Conservation (phyloP, 1,140 invertebrate species). For the Pemphigus obesinymphae region DNA sequence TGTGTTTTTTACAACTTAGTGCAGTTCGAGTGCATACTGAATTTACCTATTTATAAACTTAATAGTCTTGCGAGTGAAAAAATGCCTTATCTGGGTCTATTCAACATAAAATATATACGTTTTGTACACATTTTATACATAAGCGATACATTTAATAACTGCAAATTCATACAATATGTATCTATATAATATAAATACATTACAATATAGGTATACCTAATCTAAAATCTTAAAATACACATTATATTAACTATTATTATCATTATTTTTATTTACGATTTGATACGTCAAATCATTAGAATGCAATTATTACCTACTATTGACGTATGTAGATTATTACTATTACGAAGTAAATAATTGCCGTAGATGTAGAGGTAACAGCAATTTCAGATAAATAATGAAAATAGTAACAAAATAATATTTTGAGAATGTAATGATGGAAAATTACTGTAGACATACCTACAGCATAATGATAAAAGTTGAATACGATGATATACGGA, state of each 20-base stretch:
- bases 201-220: too few relatives aligned
- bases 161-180: background rate
- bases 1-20: too few relatives aligned
- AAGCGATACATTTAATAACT: background rate
- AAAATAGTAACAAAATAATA: too few relatives aligned
- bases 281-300: background rate
- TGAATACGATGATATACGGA: background rate
- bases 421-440: background rate
- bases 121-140: background rate
- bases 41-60: too few relatives aligned
- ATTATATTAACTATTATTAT: background rate
- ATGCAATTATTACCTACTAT: background rate
- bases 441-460: too few relatives aligned
- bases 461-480: background rate
- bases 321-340: background rate
- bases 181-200: background rate
- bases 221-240: too few relatives aligned
- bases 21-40: too few relatives aligned
- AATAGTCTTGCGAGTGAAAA: too few relatives aligned
- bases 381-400: background rate
- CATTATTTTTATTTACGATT: background rate
- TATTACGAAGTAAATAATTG: background rate
- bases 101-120: too few relatives aligned
- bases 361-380: background rate
- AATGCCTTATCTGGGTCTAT: too few relatives aligned